Evolutionary conservation across 64 coral and sea anemone species (phyloP).

Genomic region (Porites lutea): DNA sequence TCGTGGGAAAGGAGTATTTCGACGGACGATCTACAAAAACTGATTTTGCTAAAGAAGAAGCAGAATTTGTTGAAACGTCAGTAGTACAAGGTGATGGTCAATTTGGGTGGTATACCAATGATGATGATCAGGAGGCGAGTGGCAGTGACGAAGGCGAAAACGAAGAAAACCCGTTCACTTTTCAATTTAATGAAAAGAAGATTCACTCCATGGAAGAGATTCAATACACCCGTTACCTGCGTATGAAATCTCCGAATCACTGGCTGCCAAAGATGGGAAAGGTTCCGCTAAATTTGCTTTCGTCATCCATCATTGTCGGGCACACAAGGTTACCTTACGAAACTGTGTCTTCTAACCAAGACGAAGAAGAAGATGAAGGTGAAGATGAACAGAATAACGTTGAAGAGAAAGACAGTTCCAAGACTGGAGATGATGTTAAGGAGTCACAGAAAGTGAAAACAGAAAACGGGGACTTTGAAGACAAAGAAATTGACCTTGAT

Average conservation of each 20-base stretch:
- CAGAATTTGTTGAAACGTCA: neutral
- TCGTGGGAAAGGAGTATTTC: neutral
- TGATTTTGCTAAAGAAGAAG: neutral
- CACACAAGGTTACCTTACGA: neutral
- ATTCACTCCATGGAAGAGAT: slow-evolving; percentile 5
- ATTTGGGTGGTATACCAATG: neutral
- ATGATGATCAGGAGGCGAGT: neutral
- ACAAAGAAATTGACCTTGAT: too few relatives aligned
- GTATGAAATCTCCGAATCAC: neutral
- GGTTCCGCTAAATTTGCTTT: neutral
- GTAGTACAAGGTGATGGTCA: neutral
- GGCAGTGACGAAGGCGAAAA: neutral
- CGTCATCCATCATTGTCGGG: slow-evolving; percentile 7
- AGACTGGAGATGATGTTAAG: neutral
- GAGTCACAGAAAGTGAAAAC: too few relatives aligned
- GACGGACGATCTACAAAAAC: neutral
- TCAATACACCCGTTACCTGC: slow-evolving; percentile 2
- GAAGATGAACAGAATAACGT: neutral
- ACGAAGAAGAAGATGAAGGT: neutral
- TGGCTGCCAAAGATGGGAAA: slow-evolving; percentile 17
- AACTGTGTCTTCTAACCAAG: neutral
- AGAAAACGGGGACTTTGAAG: too few relatives aligned
- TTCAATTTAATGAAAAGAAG: neutral
- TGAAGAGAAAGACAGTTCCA: neutral
- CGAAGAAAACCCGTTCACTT: too few relatives aligned